These are phyloP conservation scores for Tenualosa ilisha DNA, from an alignment of 2,797 vertebrate species.

Conservation along the genomic window DNA sequence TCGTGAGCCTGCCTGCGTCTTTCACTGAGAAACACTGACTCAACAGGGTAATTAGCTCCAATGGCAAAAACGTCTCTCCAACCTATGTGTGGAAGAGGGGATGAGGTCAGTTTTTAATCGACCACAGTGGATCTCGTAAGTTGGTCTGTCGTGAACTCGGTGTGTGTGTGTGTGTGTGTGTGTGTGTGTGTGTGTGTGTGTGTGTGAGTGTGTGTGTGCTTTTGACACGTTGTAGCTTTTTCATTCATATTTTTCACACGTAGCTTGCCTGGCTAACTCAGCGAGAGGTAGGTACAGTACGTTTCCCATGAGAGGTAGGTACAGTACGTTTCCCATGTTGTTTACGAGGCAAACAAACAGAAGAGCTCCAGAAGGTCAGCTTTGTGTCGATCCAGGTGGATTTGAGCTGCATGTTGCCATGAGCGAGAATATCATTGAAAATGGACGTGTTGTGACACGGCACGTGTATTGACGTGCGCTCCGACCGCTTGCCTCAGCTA, in stretches of 20 bases:
- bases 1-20: neutral
- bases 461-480: neutral
- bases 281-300: neutral
- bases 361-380: neutral
- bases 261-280: neutral
- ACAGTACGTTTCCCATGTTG: neutral
- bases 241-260: conserved; percentile 6
- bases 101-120: neutral
- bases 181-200: neutral
- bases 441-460: neutral
- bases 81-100: neutral
- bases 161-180: neutral
- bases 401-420: neutral
- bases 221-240: neutral
- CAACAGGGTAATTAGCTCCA: neutral
- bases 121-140: neutral
- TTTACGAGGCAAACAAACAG: neutral
- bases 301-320: neutral
- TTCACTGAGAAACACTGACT: neutral
- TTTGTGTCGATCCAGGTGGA: neutral
- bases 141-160: neutral
- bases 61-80: neutral
- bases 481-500: neutral
- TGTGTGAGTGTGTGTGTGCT: too few relatives aligned
- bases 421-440: neutral